Base-by-base conservation (phyloP, 2,888 invertebrate species). In the Meteorus cinctellus region DNA sequence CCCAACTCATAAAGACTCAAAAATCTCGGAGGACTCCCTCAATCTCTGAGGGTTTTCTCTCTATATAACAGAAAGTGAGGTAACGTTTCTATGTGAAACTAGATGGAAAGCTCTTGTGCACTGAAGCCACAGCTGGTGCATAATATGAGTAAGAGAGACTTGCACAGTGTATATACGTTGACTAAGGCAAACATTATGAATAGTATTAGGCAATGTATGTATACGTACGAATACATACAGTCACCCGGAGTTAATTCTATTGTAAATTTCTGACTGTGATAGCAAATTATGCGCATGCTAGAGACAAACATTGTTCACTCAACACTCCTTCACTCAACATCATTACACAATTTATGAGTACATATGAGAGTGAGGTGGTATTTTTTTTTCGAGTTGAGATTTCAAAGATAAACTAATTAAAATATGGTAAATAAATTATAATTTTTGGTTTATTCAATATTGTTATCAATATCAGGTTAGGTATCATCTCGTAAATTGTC, bases 111-210 rank as follows among this genome's bases (percentile, higher is more conserved):
- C 51, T 59, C 71, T n/a, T 60, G 45, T 60, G 71, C 24, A 45
- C 41, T 62, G 34, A 65, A 36, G 10, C 36, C 36, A 12, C 34
- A 34, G 65, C 65, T 65, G 24, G 65, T 65, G 36, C 31, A 65
- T 65, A 36, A n/a, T 36, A 65, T 65, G 34, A 19, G 16, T 12
- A 24, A 36, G 36, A 12, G 65, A 41, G 41, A 29, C 31, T 29
- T 62, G n/a, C 41, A 36, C 1, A 16, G 34, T 14, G 10, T n/a
- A 34, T 36, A 36, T 55, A 70, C 19, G n/a, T 36, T 19, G 36
- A 59, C 55, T 16, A 59, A 70, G 36, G 34, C 72, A 71, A 77
- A 78, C 79, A 78, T 82, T 81, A 82, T 83, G 81, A 83, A 83
- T 82, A 80, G 82, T 83, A 82, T 79, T 75, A 19, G 69, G 16